A percentile compares a stretch with the other conserved stretches of the same genome.
phyloP scores from a whole-genome alignment of 2,888 invertebrate genomes.

The Timema podura region DNA sequence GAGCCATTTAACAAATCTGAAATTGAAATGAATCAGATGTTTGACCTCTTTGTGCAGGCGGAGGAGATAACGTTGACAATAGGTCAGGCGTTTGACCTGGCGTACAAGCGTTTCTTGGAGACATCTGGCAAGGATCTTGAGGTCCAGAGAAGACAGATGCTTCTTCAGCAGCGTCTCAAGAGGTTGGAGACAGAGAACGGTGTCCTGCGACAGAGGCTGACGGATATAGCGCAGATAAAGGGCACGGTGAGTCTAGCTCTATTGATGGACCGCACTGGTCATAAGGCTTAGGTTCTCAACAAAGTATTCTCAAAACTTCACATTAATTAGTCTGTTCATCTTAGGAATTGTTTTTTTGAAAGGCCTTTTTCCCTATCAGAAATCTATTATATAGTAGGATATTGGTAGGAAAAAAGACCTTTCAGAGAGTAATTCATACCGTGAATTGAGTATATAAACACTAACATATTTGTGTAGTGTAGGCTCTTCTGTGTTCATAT shows the following conservation, averaged over 20 bases:
- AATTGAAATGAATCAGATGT: too few relatives aligned
- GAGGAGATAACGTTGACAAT: constrained; percentile 97
- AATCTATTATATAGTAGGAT: too few relatives aligned
- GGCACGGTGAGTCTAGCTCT: constrained; percentile 42
- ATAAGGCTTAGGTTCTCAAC: neutral
- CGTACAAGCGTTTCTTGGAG: constrained; percentile 88
- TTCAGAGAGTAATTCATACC: too few relatives aligned
- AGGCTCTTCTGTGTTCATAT: too few relatives aligned
- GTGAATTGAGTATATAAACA: neutral
- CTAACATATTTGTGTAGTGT: neutral
- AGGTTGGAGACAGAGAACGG: constrained; percentile 82
- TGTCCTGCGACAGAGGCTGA: constrained; percentile 74
- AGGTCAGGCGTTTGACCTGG: constrained; percentile 97
- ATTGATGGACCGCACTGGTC: neutral
- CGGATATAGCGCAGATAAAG: constrained; percentile 57
- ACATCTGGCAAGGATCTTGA: constrained; percentile 87
- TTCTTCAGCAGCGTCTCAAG: constrained; percentile 82
- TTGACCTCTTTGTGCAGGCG: constrained; percentile 50
- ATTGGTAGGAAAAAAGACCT: too few relatives aligned
- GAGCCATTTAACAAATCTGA: too few relatives aligned
- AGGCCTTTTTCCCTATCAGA: neutral
- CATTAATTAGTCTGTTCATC: neutral
- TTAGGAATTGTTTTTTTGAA: neutral
- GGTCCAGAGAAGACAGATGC: constrained; percentile 69
- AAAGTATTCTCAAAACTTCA: neutral